Base-by-base conservation (phyloP, 2,888 invertebrate genomes). In the Coronaproctus castanopsis region DNA sequence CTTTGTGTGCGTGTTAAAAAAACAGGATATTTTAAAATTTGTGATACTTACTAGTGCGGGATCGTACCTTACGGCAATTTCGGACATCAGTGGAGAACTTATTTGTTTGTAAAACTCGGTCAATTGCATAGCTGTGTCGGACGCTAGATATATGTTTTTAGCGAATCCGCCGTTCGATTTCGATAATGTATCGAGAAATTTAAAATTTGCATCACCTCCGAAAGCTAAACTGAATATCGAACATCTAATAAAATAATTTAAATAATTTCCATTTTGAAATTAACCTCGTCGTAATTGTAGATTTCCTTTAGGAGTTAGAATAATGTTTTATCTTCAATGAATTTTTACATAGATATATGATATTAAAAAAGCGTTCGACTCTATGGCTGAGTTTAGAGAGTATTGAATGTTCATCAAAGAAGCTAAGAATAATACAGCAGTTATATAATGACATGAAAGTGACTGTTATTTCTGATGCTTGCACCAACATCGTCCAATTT, bases 111-210 rank as follows among this genome's bases (percentile, higher is more conserved):
- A 82, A 71, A 81, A 82, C 67, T 78, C 76, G 55, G 76, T 72
- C 54, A 84, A 72, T 69, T 84, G 83, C 53, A 80, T 69, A 63
- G 77, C 76, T 2, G 82, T 80, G 68, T 82, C 82, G 0, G 80
- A 75, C 18, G 78, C 80, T 69, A 80, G 81, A 71, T 83, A 83
- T 65, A 85, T 83, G 69, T 80, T 79, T n/a, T n/a, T n/a, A n/a
- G n/a, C n/a, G n/a, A n/a, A n/a, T n/a, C n/a, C n/a, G n/a, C n/a
- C n/a, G n/a, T 1, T 81, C 72, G 66, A 80, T 77, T 70, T 81
- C 80, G 2, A 82, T 85, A 51, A 74, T 74, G 71, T 78, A 66
- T 80, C 77, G 22, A 85, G 70, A 70, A 84, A 80, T 20, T 74
- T 71, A 65, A 79, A 76, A 69, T 83, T 80, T 0, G 82, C 81